Base-by-base conservation (phyloP, 2,113 vertebrate genomes). In the Varanus komodoensis region DNA sequence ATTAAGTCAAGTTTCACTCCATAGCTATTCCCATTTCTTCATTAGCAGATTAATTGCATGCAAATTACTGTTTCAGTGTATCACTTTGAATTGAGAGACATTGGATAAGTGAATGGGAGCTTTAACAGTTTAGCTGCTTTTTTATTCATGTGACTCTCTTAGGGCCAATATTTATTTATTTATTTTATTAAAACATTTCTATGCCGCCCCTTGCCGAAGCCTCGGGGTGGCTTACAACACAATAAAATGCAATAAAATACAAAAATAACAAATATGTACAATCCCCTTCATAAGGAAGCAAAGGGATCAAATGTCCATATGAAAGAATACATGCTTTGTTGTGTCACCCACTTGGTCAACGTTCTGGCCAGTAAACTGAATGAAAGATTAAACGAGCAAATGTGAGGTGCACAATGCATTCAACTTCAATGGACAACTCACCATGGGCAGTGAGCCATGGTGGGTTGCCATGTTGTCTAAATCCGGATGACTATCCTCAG, bases 21-120 rank as follows among this genome's bases (percentile, higher is more conserved):
- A 90, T 85, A 92, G 38, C 44, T 88, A 91, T 11, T 85, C 44
- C 0, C 12, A 86, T 91, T 95, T 91, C 77, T 93, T 89, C 91
- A 88, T 78, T 84, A 78, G 44, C 15, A 91, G 80, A 27, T 89
- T 91, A 84, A 91, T 27, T 91, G 88, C 61, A 89, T 88, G 74
- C 21, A 86, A 89, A 92, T 75, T 94, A 2, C 6, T 89, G 23
- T 34, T 17, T 25, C 78, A 48, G n/a, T 84, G 0, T 83, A 52
- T 82, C 78, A 57, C 6, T 82, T 93, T 93, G n/a, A 29, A 79
- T 86, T 1, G 87, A 29, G 11, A 89, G 86, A 92, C 82, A 19
- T 0, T 75, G 7, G 92, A 25, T 38, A 89, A 57, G 75, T 8
- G 68, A 77, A 44, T 69, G 15, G 87, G 61, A 68, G 75, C 93